phyloP scores from a whole-genome alignment of 2,888 invertebrate genomes.

The Dendrolimus houi region DNA sequence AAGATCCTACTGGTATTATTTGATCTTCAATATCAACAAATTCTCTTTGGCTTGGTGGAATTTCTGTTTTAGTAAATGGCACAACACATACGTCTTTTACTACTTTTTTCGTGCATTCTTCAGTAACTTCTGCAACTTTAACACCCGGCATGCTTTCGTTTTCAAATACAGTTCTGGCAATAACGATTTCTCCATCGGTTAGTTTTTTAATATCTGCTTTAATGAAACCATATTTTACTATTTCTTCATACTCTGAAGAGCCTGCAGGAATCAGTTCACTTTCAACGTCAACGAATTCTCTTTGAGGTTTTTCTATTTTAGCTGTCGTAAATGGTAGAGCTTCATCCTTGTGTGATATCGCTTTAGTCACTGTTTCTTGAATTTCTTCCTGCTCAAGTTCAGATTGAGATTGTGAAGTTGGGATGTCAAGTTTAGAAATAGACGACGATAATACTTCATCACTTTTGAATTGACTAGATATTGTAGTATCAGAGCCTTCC shows the following conservation, averaged over 20 bases:
- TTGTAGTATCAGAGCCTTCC: slow-evolving; percentile 61
- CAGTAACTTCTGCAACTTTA: slow-evolving; percentile 27
- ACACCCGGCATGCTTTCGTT: slow-evolving; percentile 31
- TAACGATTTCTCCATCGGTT: slow-evolving; percentile 27
- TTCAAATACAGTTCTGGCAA: slow-evolving; percentile 34
- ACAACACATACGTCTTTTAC: slow-evolving; percentile 47
- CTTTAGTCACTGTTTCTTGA: slow-evolving; percentile 37
- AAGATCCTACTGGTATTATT: slow-evolving; percentile 57
- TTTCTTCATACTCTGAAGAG: slow-evolving; percentile 61
- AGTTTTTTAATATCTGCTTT: slow-evolving; percentile 55
- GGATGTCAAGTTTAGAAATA: slow-evolving; percentile 60
- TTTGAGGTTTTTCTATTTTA: slow-evolving; percentile 49
- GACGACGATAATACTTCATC: slow-evolving; percentile 62
- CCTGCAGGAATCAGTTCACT: slow-evolving; percentile 66
- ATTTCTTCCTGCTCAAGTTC: slow-evolving; percentile 41
- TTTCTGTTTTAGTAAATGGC: slow-evolving; percentile 64
- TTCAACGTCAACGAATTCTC: slow-evolving; percentile 67
- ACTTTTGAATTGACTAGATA: slow-evolving; percentile 64
- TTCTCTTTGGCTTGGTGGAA: slow-evolving; percentile 66
- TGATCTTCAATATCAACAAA: slow-evolving; percentile 66
- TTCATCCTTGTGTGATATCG: slow-evolving; percentile 26
- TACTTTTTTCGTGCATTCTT: slow-evolving; percentile 52
- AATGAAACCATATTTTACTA: slow-evolving; percentile 41
- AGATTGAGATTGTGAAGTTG: slow-evolving; percentile 46
- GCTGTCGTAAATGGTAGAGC: slow-evolving; percentile 57